Evolutionary conservation across 2,113 vertebrate species (phyloP).

Genomic region (Abramis brama): DNA sequence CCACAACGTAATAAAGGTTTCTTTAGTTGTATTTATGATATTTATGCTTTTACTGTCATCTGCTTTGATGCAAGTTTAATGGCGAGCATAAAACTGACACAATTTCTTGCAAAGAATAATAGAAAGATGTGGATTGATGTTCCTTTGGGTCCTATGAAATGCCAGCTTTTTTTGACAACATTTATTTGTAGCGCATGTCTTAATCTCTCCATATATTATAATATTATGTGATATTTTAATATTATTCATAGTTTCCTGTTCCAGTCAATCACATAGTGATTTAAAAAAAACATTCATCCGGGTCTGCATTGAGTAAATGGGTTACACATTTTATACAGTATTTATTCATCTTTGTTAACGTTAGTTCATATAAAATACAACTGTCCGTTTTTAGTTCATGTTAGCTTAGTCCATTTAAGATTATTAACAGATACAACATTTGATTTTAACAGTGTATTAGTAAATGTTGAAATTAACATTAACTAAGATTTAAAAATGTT

Average conservation of each 20-base stretch:
- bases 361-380: not conserved
- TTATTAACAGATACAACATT: not conserved
- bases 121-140: conserved; percentile 2
- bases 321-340: not conserved
- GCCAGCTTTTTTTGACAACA: not conserved
- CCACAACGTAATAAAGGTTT: not conserved
- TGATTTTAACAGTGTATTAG: not conserved
- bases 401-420: not conserved
- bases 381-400: not conserved
- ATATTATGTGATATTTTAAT: not conserved
- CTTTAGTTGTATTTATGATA: not conserved
- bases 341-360: not conserved
- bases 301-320: not conserved
- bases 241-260: not conserved
- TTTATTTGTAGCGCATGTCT: not conserved
- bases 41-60: not conserved
- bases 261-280: not conserved
- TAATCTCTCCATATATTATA: conserved; percentile 9
- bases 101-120: not conserved
- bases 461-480: not conserved
- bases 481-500: not conserved
- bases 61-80: not conserved
- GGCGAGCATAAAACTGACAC: not conserved
- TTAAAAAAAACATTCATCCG: not conserved
- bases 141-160: not conserved